Evolutionary conservation across 2,888 invertebrate species (phyloP).

Genomic region (Cheilosia vulpina): DNA sequence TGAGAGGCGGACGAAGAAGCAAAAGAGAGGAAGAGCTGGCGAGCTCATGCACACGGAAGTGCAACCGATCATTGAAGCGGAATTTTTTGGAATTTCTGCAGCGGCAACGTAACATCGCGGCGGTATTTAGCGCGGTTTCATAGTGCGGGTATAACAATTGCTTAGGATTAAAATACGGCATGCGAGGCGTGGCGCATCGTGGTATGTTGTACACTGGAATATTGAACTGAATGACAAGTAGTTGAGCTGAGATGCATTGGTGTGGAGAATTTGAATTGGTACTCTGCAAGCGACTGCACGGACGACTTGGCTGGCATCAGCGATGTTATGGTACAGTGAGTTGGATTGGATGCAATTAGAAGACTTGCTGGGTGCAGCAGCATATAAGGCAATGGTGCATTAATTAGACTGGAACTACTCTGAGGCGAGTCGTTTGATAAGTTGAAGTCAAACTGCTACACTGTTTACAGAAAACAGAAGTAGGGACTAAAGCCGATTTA

Average conservation of each 20-base stretch:
- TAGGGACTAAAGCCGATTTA: background rate
- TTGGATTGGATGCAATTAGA: conserved; percentile 66
- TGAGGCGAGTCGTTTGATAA: background rate
- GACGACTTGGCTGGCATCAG: background rate
- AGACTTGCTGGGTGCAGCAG: conserved; percentile 38
- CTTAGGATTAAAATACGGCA: conserved; percentile 54
- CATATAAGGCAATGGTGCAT: conserved; percentile 12
- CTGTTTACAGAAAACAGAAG: background rate
- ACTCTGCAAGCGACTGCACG: conserved; percentile 28
- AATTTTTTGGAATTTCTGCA: conserved; percentile 60
- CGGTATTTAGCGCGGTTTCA: conserved; percentile 64
- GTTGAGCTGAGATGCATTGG: conserved; percentile 56
- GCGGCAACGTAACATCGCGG: conserved; percentile 23
- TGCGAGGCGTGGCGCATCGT: background rate
- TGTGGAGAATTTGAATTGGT: conserved; percentile 58
- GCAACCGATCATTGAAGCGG: conserved; percentile 69
- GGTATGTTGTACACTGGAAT: conserved; percentile 61
- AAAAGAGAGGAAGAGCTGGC: background rate
- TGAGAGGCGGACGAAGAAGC: too few species aligned
- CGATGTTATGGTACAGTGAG: conserved; percentile 56
- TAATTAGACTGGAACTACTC: conserved; percentile 62
- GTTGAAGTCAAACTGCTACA: background rate
- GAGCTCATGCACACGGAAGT: conserved; percentile 48
- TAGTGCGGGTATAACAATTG: conserved; percentile 69
- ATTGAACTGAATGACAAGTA: conserved; percentile 73